Percentiles rank a stretch among this genome's conserved stretches.
These are phyloP conservation scores for Musca domestica DNA, from an alignment of 1,140 invertebrate genomes.

Conservation along the genomic window DNA sequence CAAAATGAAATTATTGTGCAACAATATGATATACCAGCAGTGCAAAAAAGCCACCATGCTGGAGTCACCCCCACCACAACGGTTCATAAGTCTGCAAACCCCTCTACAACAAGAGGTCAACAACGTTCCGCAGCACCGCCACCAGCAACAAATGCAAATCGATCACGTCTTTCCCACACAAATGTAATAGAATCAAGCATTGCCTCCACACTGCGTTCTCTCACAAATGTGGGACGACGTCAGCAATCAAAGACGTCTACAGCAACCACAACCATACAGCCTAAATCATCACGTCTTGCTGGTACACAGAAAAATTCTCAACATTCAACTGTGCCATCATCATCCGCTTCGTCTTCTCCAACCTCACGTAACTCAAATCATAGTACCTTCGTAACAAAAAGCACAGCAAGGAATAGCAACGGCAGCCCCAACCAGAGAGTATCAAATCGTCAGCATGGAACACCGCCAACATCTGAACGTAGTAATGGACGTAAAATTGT, in stretches of 20 bases:
- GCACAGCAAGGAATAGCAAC: neutral
- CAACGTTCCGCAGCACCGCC: neutral
- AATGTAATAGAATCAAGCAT: too few species aligned
- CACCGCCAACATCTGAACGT: too few species aligned
- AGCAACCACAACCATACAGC: too few species aligned
- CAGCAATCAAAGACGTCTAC: too few species aligned
- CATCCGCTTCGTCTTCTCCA: neutral
- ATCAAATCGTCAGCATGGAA: too few species aligned
- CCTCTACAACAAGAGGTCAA: neutral
- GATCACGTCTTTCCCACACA: conserved; percentile 5
- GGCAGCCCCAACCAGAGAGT: neutral
- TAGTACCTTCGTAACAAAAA: neutral
- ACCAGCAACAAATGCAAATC: neutral
- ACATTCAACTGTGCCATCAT: neutral
- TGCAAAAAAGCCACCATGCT: neutral
- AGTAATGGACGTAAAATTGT: too few species aligned
- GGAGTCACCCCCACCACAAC: neutral
- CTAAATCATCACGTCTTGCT: neutral
- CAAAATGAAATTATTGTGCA: conserved; percentile 15
- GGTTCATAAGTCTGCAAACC: neutral
- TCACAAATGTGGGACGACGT: too few species aligned
- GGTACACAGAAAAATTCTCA: neutral
- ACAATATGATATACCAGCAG: conserved; percentile 5
- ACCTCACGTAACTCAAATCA: conserved; percentile 10
- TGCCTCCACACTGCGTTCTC: too few species aligned